Evolutionary conservation across 1,140 invertebrate species (phyloP).

Genomic region (Diachasma alloeum): DNA sequence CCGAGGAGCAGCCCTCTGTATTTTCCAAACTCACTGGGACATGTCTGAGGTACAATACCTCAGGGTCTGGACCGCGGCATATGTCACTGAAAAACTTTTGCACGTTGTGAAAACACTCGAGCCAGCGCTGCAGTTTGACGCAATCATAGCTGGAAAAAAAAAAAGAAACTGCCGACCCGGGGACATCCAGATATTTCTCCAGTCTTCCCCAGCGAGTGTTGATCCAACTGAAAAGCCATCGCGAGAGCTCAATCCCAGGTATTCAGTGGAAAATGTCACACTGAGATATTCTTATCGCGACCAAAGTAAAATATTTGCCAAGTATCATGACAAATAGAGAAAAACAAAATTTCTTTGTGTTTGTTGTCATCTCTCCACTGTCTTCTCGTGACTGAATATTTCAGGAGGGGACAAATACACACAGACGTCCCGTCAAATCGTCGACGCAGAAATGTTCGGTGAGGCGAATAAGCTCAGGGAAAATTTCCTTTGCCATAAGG

Average conservation of each 20-base stretch:
- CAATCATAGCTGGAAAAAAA: too few species aligned
- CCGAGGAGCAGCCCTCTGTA: too few species aligned
- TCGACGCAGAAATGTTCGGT: background rate
- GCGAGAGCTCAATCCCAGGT: background rate
- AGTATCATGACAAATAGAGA: background rate
- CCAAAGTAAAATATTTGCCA: background rate
- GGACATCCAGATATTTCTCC: too few species aligned
- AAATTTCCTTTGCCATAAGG: constrained; percentile 4
- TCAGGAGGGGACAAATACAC: background rate
- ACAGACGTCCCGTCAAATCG: background rate
- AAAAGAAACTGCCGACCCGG: too few species aligned
- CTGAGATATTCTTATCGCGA: background rate
- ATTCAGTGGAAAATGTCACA: background rate
- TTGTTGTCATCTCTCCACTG: background rate
- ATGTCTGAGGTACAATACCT: too few species aligned
- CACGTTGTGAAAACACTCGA: too few species aligned
- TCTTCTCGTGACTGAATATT: background rate
- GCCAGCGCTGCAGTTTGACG: too few species aligned
- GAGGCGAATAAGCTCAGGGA: constrained; percentile 7
- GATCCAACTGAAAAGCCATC: background rate
- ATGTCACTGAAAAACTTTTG: too few species aligned
- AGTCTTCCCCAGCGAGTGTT: background rate
- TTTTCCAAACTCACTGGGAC: too few species aligned
- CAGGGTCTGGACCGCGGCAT: too few species aligned
- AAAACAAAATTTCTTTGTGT: background rate